These are phyloP conservation scores for Collichthys lucidus DNA, from an alignment of 2,113 vertebrate species.

Conservation along the genomic window DNA sequence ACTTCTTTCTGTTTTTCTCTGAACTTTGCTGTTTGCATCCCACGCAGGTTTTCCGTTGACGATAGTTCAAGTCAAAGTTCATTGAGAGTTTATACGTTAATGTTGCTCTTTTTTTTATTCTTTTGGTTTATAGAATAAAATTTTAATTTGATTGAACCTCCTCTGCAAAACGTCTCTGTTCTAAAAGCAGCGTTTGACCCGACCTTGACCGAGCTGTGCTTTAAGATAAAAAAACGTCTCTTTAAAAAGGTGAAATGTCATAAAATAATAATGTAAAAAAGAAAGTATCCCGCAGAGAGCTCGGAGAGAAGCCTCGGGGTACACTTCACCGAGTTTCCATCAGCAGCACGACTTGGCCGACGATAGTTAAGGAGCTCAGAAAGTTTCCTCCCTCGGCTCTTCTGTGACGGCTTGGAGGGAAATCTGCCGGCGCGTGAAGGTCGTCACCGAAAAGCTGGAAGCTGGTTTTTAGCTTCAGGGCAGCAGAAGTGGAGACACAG, in stretches of 20 bases:
- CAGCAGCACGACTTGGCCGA: not conserved
- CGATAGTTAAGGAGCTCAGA: not conserved
- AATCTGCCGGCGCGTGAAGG: slow-evolving; percentile 14
- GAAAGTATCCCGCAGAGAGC: not conserved
- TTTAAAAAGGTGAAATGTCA: not conserved
- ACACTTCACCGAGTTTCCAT: slow-evolving; percentile 4
- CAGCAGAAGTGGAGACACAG: slow-evolving; percentile 1
- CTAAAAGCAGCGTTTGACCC: not conserved
- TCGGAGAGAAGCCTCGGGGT: not conserved
- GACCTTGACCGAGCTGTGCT: not conserved
- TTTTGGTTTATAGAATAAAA: not conserved
- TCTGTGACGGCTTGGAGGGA: slow-evolving; percentile 14
- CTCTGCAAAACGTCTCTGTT: not conserved
- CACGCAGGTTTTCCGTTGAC: too few relatives aligned
- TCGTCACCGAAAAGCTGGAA: not conserved
- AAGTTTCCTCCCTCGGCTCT: not conserved
- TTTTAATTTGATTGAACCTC: not conserved
- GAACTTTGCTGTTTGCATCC: too few relatives aligned
- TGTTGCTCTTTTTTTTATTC: not conserved
- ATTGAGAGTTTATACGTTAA: not conserved
- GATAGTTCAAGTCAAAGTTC: too few relatives aligned
- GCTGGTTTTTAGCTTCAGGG: slow-evolving; percentile 18
- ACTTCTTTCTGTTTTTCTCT: too few relatives aligned
- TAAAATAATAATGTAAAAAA: not conserved
- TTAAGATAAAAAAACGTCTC: not conserved